These are phyloP conservation scores for Oncopeltus fasciatus DNA, from an alignment of 1,140 invertebrate genomes.

Conservation along the genomic window DNA sequence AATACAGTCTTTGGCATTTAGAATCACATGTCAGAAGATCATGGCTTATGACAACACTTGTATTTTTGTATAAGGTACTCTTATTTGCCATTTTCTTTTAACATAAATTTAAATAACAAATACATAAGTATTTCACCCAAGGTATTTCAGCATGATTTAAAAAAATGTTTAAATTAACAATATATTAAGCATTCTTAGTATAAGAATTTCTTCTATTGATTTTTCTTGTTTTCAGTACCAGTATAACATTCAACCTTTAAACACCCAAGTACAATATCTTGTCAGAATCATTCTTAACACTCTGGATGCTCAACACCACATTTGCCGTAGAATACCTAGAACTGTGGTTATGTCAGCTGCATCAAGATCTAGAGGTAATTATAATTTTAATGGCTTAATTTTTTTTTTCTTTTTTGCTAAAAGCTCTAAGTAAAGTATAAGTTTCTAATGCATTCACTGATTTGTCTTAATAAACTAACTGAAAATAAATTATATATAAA, in stretches of 20 bases:
- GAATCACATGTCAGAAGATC: slow-evolving; percentile 69
- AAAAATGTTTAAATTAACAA: too few species aligned
- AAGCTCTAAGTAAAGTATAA: background rate
- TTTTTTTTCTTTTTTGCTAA: background rate
- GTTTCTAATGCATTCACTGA: too few species aligned
- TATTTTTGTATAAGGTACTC: slow-evolving; percentile 92
- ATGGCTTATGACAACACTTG: slow-evolving; percentile 87
- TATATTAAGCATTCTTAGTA: too few species aligned
- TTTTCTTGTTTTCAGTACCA: slow-evolving; percentile 55
- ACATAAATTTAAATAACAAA: slow-evolving; percentile 8
- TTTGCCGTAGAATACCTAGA: slow-evolving; percentile 63
- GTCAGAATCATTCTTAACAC: slow-evolving; percentile 89
- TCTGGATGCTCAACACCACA: slow-evolving; percentile 77
- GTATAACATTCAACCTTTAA: slow-evolving; percentile 68
- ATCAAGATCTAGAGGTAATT: slow-evolving; percentile 51
- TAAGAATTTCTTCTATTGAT: background rate
- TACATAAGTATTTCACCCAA: background rate
- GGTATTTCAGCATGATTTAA: background rate
- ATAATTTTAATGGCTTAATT: background rate
- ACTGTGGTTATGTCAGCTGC: slow-evolving; percentile 53
- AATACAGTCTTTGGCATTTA: slow-evolving; percentile 76
- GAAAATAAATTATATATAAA: too few species aligned
- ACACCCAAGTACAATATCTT: slow-evolving; percentile 61
- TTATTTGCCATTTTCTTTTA: slow-evolving; percentile 16
- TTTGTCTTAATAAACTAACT: too few species aligned